These are phyloP conservation scores for Neoitamus cyanurus DNA, from an alignment of 2,888 invertebrate genomes.

Conservation along the genomic window DNA sequence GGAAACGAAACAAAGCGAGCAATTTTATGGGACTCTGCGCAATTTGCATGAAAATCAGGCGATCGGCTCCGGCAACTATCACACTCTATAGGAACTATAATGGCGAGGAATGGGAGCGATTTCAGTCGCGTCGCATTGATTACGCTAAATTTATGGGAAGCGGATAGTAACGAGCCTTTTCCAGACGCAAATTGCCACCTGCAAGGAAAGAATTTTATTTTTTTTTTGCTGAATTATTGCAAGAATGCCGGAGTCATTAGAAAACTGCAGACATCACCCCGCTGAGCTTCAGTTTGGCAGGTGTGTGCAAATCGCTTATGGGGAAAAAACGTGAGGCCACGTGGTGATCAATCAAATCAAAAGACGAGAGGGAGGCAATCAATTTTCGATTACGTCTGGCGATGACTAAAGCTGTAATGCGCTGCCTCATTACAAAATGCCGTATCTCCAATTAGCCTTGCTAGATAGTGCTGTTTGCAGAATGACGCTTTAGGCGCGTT, in stretches of 20 bases:
- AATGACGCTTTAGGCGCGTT: too few relatives aligned
- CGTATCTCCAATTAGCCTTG: not conserved
- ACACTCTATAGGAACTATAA: not conserved
- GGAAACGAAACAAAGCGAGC: not conserved
- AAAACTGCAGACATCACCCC: not conserved
- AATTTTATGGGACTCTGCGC: not conserved
- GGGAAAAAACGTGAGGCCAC: not conserved
- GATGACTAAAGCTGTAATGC: not conserved
- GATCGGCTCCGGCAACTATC: not conserved
- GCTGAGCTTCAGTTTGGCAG: not conserved
- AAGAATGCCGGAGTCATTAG: not conserved
- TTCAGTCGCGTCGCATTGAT: not conserved
- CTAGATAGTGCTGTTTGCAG: too few relatives aligned
- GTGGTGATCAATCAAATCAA: not conserved
- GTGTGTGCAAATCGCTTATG: not conserved
- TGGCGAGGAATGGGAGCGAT: not conserved
- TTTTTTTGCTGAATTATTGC: not conserved
- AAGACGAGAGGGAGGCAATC: not conserved
- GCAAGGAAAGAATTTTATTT: not conserved
- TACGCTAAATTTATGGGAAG: not conserved
- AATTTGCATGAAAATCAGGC: not conserved
- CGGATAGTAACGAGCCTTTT: not conserved
- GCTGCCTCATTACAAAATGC: not conserved
- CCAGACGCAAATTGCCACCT: not conserved
- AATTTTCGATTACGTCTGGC: not conserved